Evolutionary conservation across 2,113 vertebrate genomes (phyloP).

Genomic region (Microcebus jonahi): DNA sequence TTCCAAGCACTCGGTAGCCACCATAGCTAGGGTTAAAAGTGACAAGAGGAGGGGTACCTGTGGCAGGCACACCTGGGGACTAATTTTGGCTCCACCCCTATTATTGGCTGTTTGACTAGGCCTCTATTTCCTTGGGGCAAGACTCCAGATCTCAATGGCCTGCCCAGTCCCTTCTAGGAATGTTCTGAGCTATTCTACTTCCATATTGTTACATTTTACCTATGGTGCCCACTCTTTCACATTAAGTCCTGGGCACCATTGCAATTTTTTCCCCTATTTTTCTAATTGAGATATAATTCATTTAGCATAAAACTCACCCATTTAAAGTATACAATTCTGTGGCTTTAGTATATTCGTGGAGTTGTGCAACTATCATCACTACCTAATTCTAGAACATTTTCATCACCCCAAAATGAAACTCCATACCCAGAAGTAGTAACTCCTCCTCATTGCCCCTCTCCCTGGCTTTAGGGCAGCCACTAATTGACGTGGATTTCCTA

Average conservation of each 20-base stretch:
- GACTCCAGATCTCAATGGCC: not conserved
- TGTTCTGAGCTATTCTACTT: not conserved
- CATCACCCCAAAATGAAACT: not conserved
- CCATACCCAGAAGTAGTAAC: not conserved
- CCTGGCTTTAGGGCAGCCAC: not conserved
- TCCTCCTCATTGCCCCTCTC: not conserved
- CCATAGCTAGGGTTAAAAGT: not conserved
- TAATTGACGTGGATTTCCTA: not conserved
- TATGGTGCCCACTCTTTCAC: too few species aligned
- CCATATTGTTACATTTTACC: not conserved
- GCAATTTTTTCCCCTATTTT: not conserved
- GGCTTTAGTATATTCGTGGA: not conserved
- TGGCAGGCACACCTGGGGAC: not conserved
- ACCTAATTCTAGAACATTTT: not conserved
- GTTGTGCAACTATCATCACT: not conserved
- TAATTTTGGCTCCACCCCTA: not conserved
- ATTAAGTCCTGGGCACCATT: not conserved
- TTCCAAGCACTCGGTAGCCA: not conserved
- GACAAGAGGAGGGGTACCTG: not conserved
- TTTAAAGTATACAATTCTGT: not conserved
- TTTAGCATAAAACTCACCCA: not conserved
- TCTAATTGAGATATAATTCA: not conserved
- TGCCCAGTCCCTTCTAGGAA: too few species aligned
- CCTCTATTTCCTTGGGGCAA: not conserved
- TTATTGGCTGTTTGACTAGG: not conserved